Evolutionary conservation across 2,113 vertebrate genomes (phyloP).

Genomic region (Urocitellus parryii): DNA sequence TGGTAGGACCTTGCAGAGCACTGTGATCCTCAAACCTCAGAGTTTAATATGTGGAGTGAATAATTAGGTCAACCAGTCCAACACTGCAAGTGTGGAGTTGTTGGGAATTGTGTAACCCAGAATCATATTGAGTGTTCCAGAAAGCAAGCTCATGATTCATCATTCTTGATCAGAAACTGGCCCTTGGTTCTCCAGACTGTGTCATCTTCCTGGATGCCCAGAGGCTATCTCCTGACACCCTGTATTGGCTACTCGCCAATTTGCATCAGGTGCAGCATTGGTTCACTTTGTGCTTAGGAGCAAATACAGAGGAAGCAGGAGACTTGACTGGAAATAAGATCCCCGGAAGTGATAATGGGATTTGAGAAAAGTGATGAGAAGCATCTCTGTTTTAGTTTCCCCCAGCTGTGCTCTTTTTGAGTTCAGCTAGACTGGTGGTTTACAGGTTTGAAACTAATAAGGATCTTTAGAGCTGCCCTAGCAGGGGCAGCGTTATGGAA

Average conservation of each 20-base stretch:
- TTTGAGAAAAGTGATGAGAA: neutral
- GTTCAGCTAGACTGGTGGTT: neutral
- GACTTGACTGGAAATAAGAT: neutral
- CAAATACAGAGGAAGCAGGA: neutral
- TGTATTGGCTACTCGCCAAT: neutral
- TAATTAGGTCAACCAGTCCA: neutral
- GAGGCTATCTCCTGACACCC: neutral
- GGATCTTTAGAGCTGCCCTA: neutral
- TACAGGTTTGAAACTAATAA: neutral
- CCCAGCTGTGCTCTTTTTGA: neutral
- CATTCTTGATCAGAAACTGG: neutral
- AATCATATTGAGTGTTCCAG: neutral
- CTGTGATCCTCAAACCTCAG: neutral
- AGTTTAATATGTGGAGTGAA: neutral
- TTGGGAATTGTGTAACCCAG: neutral
- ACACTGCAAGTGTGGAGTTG: neutral
- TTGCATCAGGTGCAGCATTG: neutral
- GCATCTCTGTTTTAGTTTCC: neutral
- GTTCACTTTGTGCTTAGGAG: neutral
- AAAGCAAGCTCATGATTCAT: conserved; percentile 26
- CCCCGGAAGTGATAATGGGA: neutral
- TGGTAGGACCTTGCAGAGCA: neutral
- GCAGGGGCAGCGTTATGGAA: neutral
- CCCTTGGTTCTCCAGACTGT: neutral
- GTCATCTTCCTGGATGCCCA: neutral